phyloP scores from a whole-genome alignment of 2,113 vertebrate genomes.

The Empidonax traillii region DNA sequence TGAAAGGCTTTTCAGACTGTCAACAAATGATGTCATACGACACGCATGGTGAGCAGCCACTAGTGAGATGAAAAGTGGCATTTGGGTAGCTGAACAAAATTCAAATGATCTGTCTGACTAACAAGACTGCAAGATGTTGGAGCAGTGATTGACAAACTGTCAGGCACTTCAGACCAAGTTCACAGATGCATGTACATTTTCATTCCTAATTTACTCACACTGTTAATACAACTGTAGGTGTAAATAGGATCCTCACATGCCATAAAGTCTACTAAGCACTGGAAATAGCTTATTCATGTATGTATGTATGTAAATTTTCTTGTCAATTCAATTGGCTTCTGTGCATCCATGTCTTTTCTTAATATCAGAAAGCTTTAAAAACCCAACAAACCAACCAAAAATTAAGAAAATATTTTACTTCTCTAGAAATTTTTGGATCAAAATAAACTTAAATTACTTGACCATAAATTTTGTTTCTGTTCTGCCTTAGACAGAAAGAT shows the following conservation, averaged over 20 bases:
- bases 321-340: not conserved
- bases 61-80: not conserved
- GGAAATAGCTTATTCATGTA: not conserved
- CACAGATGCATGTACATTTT: not conserved
- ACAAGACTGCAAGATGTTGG: not conserved
- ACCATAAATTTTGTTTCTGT: not conserved
- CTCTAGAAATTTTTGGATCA: not conserved
- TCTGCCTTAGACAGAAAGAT: not conserved
- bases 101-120: not conserved
- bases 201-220: not conserved
- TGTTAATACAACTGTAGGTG: not conserved
- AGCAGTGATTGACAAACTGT: not conserved
- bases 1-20: not conserved
- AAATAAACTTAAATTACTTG: not conserved
- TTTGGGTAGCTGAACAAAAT: not conserved
- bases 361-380: not conserved
- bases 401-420: not conserved
- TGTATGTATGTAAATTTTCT: rapidly evolving
- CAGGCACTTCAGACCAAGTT: not conserved
- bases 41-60: rapidly evolving
- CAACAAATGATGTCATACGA: not conserved
- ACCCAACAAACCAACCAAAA: rapidly evolving
- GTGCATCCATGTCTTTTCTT: not conserved
- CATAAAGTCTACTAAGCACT: not conserved
- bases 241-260: not conserved